Evolutionary conservation across 1,140 invertebrate genomes (phyloP).

Genomic region (Meloidogyne exigua): DNA sequence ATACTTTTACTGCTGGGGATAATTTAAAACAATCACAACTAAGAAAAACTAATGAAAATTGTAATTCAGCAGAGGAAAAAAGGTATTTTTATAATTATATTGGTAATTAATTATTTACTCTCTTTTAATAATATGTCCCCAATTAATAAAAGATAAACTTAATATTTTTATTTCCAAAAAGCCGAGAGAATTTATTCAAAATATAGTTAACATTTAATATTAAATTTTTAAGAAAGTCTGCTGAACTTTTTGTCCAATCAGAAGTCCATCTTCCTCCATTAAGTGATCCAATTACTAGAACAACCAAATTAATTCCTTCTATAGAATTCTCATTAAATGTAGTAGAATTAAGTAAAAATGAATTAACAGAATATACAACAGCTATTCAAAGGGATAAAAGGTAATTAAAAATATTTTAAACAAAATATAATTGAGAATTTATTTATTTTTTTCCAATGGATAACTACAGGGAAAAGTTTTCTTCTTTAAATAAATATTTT

Average conservation of each 20-base stretch:
- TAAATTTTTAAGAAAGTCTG: neutral
- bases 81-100: constrained; percentile 2
- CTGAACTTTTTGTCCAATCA: neutral
- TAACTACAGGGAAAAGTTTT: too few relatives aligned
- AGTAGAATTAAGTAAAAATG: constrained; percentile 9
- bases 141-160: too few relatives aligned
- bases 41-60: neutral
- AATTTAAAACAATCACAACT: neutral
- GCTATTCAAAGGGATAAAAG: neutral
- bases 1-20: neutral
- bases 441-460: too few relatives aligned
- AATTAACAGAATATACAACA: constrained; percentile 10
- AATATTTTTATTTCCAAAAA: too few relatives aligned
- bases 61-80: neutral
- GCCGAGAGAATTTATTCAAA: too few relatives aligned
- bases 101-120: too few relatives aligned
- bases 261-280: neutral
- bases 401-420: neutral
- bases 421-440: too few relatives aligned
- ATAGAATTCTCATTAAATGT: neutral
- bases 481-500: too few relatives aligned
- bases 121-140: too few relatives aligned
- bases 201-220: neutral
- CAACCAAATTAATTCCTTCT: neutral
- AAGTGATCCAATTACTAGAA: constrained; percentile 1